Evolutionary conservation across 1,140 invertebrate species (phyloP).

Genomic region (Psix sp.): DNA sequence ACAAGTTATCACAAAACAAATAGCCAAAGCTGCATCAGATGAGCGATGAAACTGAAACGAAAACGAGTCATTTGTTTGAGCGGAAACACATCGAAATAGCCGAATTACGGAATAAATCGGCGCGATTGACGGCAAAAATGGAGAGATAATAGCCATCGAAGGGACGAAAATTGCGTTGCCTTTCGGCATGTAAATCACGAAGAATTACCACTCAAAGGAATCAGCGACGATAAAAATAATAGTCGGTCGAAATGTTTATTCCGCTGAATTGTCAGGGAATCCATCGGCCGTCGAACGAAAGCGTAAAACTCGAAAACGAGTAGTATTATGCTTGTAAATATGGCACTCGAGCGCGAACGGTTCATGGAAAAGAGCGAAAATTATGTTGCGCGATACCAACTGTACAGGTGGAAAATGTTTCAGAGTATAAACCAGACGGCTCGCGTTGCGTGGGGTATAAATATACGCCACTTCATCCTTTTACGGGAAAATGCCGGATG

Average conservation of each 20-base stretch:
- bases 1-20: too few species aligned
- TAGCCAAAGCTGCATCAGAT: too few species aligned
- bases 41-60: slow-evolving; percentile 1
- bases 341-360: slow-evolving; percentile 47
- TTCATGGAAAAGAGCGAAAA: slow-evolving; percentile 54
- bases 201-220: slow-evolving; percentile 49
- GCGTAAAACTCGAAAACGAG: slow-evolving; percentile 60
- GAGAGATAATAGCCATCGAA: slow-evolving; percentile 22
- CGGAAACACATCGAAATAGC: slow-evolving; percentile 10
- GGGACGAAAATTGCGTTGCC: slow-evolving; percentile 21
- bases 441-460: slow-evolving; percentile 39
- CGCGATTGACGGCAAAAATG: slow-evolving; percentile 18
- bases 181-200: slow-evolving; percentile 39
- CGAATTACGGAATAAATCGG: slow-evolving; percentile 27
- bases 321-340: slow-evolving; percentile 59
- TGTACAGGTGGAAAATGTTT: slow-evolving; percentile 49
- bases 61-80: neutral
- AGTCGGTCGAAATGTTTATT: slow-evolving; percentile 53
- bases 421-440: slow-evolving; percentile 55
- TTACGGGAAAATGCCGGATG: slow-evolving; percentile 56
- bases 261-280: slow-evolving; percentile 51
- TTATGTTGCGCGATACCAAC: slow-evolving; percentile 52
- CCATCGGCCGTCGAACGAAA: slow-evolving; percentile 55
- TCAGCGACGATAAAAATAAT: slow-evolving; percentile 56
- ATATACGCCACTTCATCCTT: slow-evolving; percentile 59